Base-by-base conservation (phyloP, 2,888 invertebrate species). In the Gymnosoma rotundatum region DNA sequence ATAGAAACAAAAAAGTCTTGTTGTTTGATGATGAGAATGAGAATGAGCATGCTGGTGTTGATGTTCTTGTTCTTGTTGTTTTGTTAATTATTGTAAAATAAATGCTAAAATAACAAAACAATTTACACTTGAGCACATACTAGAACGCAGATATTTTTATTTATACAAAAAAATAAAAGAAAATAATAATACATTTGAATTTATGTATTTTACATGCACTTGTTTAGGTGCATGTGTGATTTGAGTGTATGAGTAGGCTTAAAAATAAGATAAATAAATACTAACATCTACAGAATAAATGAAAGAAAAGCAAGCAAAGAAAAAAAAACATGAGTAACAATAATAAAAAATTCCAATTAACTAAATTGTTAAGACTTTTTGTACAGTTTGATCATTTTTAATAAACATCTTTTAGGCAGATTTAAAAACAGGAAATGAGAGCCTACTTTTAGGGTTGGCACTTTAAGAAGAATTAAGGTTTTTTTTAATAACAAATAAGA, bases 51-150 rank as follows among this genome's bases (percentile, higher is more conserved):
- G 64, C 7, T 42, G 42, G 9, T 64, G 78, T 18, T 56, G 48
- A 0, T 58, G 69, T 56, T 70, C 12, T 70, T 54, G 56, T 78
- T 75, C 50, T 63, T 78, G 78, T 78, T 79, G 83, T 83, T 83
- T 80, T 83, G 83, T 83, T 83, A 83, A 83, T 83, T 83, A 83
- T 83, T 83, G 83, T 83, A 80, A 83, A 83, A 83, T 83, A 83
- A 83, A 83, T 83, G 80, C 80, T 83, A 83, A 83, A 83, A 83
- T 83, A 83, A 83, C 83, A 83, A 83, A 83, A 80, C 83, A 83
- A 83, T 83, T 83, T 83, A 83, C 83, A 83, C 83, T 83, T 83
- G 83, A 83, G 83, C 83, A 83, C 83, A 83, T 76, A 80, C 80
- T 76, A 78, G 56, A 79, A 16, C 48, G 69, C 38, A 50, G 56